Percentiles rank a stretch among this genome's conserved stretches.
Evolutionary conservation across 2,888 invertebrate genomes (phyloP).

Genomic region (Diarsia mendica): DNA sequence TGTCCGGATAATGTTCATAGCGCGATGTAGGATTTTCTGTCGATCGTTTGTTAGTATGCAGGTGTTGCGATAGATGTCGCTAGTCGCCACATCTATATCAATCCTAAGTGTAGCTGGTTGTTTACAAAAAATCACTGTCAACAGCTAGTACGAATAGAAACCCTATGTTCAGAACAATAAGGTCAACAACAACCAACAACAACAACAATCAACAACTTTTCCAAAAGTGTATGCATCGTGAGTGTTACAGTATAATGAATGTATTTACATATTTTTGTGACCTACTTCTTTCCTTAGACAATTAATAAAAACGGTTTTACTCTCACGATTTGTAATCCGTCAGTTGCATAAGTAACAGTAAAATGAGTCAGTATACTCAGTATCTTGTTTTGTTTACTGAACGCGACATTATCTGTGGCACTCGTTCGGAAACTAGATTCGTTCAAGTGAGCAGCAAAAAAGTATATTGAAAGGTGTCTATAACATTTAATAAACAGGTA

Average conservation of each 20-base stretch:
- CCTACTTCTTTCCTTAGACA: conserved; percentile 36
- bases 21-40: too few relatives aligned
- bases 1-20: too few relatives aligned
- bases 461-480: not conserved
- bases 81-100: too few relatives aligned
- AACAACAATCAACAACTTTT: conserved; percentile 9
- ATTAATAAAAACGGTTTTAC: conserved; percentile 42
- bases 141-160: not conserved
- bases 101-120: not conserved
- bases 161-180: not conserved
- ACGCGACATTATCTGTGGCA: conserved; percentile 37
- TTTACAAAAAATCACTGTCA: not conserved
- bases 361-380: conserved; percentile 19
- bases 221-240: conserved; percentile 6
- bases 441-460: not conserved
- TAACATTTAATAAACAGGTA: not conserved
- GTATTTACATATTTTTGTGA: conserved; percentile 28
- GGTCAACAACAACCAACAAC: too few relatives aligned
- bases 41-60: too few relatives aligned
- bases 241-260: conserved; percentile 21
- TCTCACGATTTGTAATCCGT: conserved; percentile 46
- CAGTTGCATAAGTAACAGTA: conserved; percentile 41
- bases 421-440: conserved; percentile 50
- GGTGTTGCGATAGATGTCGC: too few relatives aligned
- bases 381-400: conserved; percentile 37